Conservation (phyloP, 2,797 vertebrate genomes). For the Typhlichthys eigenmanni region DNA sequence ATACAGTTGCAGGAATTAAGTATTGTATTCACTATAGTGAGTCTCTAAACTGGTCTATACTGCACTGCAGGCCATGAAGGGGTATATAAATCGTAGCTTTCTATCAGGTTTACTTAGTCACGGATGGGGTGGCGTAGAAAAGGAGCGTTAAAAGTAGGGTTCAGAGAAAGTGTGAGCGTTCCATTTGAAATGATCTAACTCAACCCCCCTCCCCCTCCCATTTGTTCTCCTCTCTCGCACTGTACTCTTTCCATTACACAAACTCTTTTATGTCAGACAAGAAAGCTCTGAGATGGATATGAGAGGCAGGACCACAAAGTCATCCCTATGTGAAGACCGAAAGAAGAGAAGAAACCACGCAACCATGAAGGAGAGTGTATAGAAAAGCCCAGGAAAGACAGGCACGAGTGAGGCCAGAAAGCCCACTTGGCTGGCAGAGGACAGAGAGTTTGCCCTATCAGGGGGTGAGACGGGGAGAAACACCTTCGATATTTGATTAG, state of each 20-base stretch:
- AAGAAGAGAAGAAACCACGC: neutral
- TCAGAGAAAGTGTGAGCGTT: conserved; percentile 57
- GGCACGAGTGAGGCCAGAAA: conserved; percentile 8
- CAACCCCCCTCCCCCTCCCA: conserved; percentile 34
- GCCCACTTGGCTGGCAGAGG: conserved; percentile 52
- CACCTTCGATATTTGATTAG: conserved; percentile 78
- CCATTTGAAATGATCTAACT: conserved; percentile 55
- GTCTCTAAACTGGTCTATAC: conserved; percentile 18
- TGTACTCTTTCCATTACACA: conserved; percentile 48
- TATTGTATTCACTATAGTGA: conserved; percentile 5
- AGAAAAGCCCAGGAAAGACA: too few relatives aligned
- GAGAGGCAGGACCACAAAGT: neutral
- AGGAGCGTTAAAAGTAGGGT: conserved; percentile 50
- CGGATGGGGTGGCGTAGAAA: conserved; percentile 38
- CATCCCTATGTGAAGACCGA: neutral
- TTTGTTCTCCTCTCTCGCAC: neutral
- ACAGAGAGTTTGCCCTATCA: conserved; percentile 66
- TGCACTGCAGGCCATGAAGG: conserved; percentile 25
- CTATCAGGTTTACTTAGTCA: conserved; percentile 52
- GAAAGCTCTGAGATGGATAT: neutral
- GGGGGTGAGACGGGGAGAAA: conserved; percentile 50
- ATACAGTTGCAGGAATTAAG: conserved; percentile 6
- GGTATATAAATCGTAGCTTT: conserved; percentile 32
- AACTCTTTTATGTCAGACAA: conserved; percentile 64
- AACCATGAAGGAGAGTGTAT: too few relatives aligned